A percentile compares a stretch with the other conserved stretches of the same genome.
These are phyloP conservation scores for Eugnorisma glareosa DNA, from an alignment of 2,888 invertebrate genomes.

Conservation along the genomic window DNA sequence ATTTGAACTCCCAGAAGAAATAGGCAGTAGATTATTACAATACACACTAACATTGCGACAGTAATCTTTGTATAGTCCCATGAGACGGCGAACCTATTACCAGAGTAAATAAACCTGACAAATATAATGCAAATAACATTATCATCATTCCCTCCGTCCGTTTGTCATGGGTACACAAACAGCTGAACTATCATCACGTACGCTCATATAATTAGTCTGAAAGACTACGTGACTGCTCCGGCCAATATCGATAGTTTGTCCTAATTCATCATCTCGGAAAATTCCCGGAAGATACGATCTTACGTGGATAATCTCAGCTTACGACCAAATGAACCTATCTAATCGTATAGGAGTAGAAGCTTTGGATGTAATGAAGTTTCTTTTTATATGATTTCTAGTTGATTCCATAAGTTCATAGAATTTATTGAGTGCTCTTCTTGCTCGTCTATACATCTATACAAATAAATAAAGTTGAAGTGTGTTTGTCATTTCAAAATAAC, in stretches of 20 bases:
- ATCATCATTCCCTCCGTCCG: conserved; percentile 1
- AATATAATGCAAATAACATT: conserved; percentile 22
- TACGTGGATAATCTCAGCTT: conserved; percentile 52
- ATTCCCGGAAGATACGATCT: conserved; percentile 21
- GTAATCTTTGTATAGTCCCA: background rate
- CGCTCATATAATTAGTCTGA: conserved; percentile 45
- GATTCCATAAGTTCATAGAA: conserved; percentile 10
- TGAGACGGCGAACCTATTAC: background rate
- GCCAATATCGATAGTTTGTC: conserved; percentile 51
- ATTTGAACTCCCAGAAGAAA: background rate
- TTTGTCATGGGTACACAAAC: conserved; percentile 25
- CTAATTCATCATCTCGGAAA: conserved; percentile 35
- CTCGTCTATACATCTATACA: too few relatives aligned
- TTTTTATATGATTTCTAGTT: conserved; percentile 26
- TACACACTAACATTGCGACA: too few relatives aligned
- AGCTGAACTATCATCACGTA: conserved; percentile 30
- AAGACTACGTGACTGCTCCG: conserved; percentile 43
- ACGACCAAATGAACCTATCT: conserved; percentile 34
- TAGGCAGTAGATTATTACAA: background rate
- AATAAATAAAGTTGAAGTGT: too few relatives aligned
- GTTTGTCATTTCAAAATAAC: too few relatives aligned
- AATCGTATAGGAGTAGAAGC: conserved; percentile 37
- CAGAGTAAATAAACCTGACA: conserved; percentile 12
- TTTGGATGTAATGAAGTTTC: conserved; percentile 27
- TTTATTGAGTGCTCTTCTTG: background rate